Conservation (phyloP, 1,140 invertebrate genomes). For the Procambarus clarkii region DNA sequence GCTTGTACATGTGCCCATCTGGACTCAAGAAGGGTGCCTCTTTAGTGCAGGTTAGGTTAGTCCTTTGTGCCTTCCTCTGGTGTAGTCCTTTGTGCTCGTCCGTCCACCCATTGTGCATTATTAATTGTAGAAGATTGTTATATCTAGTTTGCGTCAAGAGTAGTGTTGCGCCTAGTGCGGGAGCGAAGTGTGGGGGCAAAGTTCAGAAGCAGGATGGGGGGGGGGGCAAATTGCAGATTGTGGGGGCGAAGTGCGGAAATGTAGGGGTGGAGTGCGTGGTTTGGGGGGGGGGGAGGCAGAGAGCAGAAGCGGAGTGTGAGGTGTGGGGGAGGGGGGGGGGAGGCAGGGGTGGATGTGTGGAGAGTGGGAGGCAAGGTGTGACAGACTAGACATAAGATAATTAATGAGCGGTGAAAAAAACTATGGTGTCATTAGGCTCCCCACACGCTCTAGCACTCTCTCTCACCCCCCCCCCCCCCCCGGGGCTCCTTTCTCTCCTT, state of each 20-base stretch:
- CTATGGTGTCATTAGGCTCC: not conserved
- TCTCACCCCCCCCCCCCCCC: too few relatives aligned
- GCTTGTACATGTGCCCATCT: too few relatives aligned
- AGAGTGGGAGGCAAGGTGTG: not conserved
- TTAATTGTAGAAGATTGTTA: too few relatives aligned
- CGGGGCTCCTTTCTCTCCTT: too few relatives aligned
- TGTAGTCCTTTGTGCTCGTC: too few relatives aligned
- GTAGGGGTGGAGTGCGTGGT: not conserved
- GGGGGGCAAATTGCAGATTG: not conserved
- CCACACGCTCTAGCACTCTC: not conserved
- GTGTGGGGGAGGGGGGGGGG: not conserved
- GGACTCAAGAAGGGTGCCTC: too few relatives aligned
- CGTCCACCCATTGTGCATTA: too few relatives aligned
- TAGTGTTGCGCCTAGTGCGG: too few relatives aligned
- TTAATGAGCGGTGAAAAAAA: constrained; percentile 3
- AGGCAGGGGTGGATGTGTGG: not conserved
- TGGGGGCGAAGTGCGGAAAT: not conserved
- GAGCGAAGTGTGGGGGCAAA: not conserved
- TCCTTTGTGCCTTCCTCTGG: too few relatives aligned
- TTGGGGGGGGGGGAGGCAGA: not conserved
- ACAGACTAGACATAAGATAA: not conserved
- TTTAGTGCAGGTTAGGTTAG: too few relatives aligned
- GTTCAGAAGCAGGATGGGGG: not conserved
- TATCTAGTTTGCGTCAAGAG: too few relatives aligned
- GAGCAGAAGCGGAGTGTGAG: not conserved